These are phyloP conservation scores for Holothuria leucospilota DNA, from an alignment of 53 echinoderm and acorn worm genomes.

Conservation along the genomic window DNA sequence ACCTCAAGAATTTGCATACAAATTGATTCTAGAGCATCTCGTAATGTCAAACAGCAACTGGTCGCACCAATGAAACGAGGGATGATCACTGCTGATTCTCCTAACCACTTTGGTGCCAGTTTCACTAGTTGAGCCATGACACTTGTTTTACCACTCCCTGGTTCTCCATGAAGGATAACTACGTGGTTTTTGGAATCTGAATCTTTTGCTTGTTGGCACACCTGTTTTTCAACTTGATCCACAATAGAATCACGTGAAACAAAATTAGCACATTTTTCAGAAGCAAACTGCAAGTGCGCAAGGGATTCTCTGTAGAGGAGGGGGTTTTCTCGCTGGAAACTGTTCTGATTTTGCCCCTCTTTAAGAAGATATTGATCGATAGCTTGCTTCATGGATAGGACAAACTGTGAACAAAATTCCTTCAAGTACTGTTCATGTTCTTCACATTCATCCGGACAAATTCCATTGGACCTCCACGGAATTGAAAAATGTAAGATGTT, in stretches of 20 bases:
- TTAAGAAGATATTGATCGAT: constrained; percentile 81
- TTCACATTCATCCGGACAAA: constrained; percentile 74
- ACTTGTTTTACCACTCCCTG: constrained; percentile 91
- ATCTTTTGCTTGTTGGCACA: constrained; percentile 65
- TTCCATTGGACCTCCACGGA: constrained; percentile 86
- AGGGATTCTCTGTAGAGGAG: constrained; percentile 80
- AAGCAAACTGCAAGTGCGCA: constrained; percentile 80
- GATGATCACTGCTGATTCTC: constrained; percentile 76
- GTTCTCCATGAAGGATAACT: constrained; percentile 86
- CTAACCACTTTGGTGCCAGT: constrained; percentile 89
- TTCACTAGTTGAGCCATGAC: constrained; percentile 77
- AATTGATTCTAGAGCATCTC: constrained; percentile 84
- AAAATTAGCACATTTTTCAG: constrained; percentile 72
- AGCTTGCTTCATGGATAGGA: constrained; percentile 82
- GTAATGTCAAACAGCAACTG: constrained; percentile 79
- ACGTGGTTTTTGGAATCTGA: constrained; percentile 72
- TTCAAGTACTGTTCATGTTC: constrained; percentile 95
- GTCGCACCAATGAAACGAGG: constrained; percentile 85
- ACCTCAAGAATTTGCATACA: constrained; percentile 88
- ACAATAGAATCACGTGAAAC: constrained; percentile 87
- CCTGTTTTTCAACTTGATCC: constrained; percentile 86
- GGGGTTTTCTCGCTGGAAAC: constrained; percentile 66
- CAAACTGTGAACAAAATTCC: constrained; percentile 83
- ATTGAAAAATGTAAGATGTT: constrained; percentile 86
- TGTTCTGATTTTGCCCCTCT: constrained; percentile 80